Base-by-base conservation (phyloP, 2,113 vertebrate genomes). In the Centrocercus urophasianus region DNA sequence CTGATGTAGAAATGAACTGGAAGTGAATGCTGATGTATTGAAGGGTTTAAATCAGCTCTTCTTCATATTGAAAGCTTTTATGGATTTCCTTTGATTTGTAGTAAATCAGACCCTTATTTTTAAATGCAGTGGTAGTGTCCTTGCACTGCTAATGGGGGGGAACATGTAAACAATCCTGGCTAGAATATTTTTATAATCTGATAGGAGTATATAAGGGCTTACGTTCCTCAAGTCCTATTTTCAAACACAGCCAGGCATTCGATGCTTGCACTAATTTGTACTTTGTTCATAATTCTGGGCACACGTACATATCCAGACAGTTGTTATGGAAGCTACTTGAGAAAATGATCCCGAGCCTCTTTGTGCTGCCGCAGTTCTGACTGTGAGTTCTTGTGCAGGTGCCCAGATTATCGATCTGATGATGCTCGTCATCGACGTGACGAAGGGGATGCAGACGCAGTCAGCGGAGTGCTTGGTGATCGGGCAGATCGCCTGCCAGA, bases 341-440 rank as follows among this genome's bases (percentile, higher is more conserved):
- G 67, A 70, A 93, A 80, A 60, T 81, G 25, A 43, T 86, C 19
- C 38, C 73, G 83, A 27, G 77, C 63, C 16, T 79, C 60, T 78
- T 79, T 43, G 57, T 83, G 52, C 47, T 88, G 69, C 84, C 85
- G 42, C 76, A 75, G 12, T 86, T 75, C 65, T 97, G 65, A 98
- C 77, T 79, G 21, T 87, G 54, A 54, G 48, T 93, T 95, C 67
- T 97, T 42, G 54, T 80, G 60, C 63, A 99, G 99, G 99, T 95
- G 99, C 99, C 70, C 99, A 99, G 97, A 99, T 99, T 92, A 99
- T 99, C 34, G 99, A 99, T 91, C 96, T 99, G 96, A 99, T 99
- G 99, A 98, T 99, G 98, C 97, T 99, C 83, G 99, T 99, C 89
- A 99, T 99, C 59, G 99, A 99, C 3, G 98, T 99, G 96, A 99